Evolutionary conservation across 2,797 vertebrate genomes (phyloP).

Genomic region (Helarctos malayanus): DNA sequence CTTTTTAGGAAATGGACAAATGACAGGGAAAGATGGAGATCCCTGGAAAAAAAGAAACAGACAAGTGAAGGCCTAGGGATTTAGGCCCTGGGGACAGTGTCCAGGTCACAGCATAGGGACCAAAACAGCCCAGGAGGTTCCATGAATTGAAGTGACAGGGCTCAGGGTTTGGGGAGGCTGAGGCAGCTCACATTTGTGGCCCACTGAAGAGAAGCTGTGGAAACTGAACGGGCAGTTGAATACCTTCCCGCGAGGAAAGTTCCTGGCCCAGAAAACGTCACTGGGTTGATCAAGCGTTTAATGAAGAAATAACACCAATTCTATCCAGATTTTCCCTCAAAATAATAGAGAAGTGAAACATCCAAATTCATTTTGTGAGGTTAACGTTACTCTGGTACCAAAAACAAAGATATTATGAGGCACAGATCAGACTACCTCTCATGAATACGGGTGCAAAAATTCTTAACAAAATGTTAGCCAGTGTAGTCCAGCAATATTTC

Average conservation of each 20-base stretch:
- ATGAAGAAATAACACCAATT: neutral
- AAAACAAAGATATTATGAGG: neutral
- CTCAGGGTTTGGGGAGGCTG: neutral
- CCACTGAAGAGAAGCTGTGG: neutral
- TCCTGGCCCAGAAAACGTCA: neutral
- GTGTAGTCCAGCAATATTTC: neutral
- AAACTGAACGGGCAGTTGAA: neutral
- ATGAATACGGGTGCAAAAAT: neutral
- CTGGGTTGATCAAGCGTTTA: neutral
- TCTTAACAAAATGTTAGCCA: neutral
- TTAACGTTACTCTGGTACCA: neutral
- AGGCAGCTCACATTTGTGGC: neutral
- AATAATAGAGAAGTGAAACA: neutral
- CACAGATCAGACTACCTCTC: neutral
- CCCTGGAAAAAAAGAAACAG: neutral
- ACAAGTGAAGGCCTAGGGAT: neutral
- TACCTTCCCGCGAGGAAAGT: neutral
- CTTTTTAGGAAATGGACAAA: neutral
- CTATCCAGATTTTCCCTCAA: neutral
- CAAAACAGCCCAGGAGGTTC: neutral
- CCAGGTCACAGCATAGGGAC: neutral
- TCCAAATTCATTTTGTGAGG: neutral
- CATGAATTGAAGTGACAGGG: neutral
- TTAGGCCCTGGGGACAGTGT: neutral
- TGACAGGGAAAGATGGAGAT: neutral